These are phyloP conservation scores for Cheilosia scutellata DNA, from an alignment of 2,888 invertebrate species.

Conservation along the genomic window DNA sequence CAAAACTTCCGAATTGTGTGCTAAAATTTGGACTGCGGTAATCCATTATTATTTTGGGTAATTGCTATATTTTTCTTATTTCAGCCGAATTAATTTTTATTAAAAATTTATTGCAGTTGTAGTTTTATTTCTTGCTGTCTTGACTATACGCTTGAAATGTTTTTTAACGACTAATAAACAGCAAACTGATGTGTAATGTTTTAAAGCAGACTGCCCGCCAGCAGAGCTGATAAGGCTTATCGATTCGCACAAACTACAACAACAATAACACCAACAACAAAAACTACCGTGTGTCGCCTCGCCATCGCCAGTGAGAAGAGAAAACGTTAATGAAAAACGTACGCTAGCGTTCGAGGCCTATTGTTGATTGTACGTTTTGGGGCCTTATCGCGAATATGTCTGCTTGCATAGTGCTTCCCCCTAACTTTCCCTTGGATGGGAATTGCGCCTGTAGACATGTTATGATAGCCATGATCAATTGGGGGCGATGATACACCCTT, in stretches of 20 bases:
- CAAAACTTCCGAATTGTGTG: constrained; percentile 61
- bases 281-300: constrained; percentile 5
- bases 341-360: constrained; percentile 65
- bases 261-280: constrained; percentile 45
- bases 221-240: constrained; percentile 73
- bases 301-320: constrained; percentile 37
- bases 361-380: constrained; percentile 19
- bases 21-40: constrained; percentile 69
- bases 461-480: constrained; percentile 69
- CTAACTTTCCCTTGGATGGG: constrained; percentile 33
- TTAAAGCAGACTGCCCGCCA: constrained; percentile 74
- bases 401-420: constrained; percentile 61
- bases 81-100: constrained; percentile 22
- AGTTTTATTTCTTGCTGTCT: constrained; percentile 1
- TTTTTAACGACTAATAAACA: constrained; percentile 71
- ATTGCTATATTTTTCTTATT: constrained; percentile 19
- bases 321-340: constrained; percentile 73
- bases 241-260: constrained; percentile 58
- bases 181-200: constrained; percentile 70
- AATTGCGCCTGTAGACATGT: constrained; percentile 20
- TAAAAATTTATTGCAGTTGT: constrained; percentile 24
- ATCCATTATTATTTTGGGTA: constrained; percentile 57
- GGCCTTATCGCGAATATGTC: constrained; percentile 68
- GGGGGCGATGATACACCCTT: constrained; percentile 73
- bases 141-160: constrained; percentile 52